These are phyloP conservation scores for Heliconius charithonia DNA, from an alignment of 2,888 invertebrate species.

Conservation along the genomic window DNA sequence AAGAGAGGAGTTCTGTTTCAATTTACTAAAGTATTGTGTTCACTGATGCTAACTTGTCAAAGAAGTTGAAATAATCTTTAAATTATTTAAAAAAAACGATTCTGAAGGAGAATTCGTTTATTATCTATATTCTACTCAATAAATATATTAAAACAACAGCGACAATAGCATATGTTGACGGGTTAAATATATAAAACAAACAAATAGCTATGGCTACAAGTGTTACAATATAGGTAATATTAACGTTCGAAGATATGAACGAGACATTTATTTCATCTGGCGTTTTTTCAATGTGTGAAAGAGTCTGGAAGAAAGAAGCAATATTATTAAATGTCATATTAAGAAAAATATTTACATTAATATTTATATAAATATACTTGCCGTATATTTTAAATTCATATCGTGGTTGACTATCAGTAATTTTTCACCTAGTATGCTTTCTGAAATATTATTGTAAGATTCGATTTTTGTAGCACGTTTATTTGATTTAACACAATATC, in stretches of 20 bases:
- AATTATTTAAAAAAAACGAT: background rate
- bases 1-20: too few species aligned
- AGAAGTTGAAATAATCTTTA: background rate
- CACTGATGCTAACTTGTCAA: background rate
- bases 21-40: background rate
- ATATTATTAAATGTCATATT: background rate
- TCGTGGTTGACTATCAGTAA: slow-evolving; percentile 66
- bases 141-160: slow-evolving; percentile 34
- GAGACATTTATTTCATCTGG: slow-evolving; percentile 59
- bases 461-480: background rate
- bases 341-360: background rate
- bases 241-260: slow-evolving; percentile 53
- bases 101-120: background rate
- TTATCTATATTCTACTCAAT: background rate
- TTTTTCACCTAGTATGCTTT: slow-evolving; percentile 72
- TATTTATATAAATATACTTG: slow-evolving; percentile 53
- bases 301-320: slow-evolving; percentile 60
- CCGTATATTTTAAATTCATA: slow-evolving; percentile 66
- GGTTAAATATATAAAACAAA: slow-evolving; percentile 59
- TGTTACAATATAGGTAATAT: slow-evolving; percentile 56
- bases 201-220: slow-evolving; percentile 59
- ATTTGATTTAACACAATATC: background rate
- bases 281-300: slow-evolving; percentile 60
- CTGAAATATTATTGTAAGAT: slow-evolving; percentile 56
- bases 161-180: slow-evolving; percentile 52